Conservation (phyloP, 2,113 vertebrate species). For the Antechinus stuartii region DNA sequence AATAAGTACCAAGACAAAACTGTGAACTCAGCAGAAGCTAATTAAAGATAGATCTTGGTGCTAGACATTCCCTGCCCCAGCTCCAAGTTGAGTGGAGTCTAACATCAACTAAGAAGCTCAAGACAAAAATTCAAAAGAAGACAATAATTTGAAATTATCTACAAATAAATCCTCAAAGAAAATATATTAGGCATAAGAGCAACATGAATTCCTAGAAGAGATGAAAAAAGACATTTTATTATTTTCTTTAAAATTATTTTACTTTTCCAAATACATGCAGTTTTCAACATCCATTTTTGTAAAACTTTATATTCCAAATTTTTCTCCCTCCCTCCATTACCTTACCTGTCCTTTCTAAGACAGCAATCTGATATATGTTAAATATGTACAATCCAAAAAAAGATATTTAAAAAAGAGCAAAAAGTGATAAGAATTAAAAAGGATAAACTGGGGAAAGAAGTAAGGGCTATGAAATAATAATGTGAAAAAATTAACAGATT, state of each 20-base stretch:
- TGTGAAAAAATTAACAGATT: not conserved
- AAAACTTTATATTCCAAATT: too few species aligned
- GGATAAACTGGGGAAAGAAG: not conserved
- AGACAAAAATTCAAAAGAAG: not conserved
- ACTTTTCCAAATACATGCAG: too few species aligned
- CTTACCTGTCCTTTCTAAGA: too few species aligned
- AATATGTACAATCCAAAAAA: too few species aligned
- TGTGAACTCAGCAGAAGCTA: not conserved
- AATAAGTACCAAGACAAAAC: not conserved
- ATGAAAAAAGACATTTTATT: not conserved
- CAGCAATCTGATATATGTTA: too few species aligned
- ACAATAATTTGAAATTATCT: not conserved
- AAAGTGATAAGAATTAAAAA: not conserved
- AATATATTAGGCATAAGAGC: not conserved
- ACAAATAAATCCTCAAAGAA: not conserved
- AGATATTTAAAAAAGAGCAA: not conserved
- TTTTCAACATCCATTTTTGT: too few species aligned
- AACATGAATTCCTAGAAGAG: not conserved
- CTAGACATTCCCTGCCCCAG: not conserved
- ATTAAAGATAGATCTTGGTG: not conserved
- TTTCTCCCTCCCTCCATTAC: too few species aligned
- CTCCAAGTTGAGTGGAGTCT: not conserved
- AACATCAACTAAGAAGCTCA: not conserved
- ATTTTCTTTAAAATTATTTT: too few species aligned
- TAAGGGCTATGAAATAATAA: not conserved